These are phyloP conservation scores for Coregonus sp. DNA, from an alignment of 2,797 vertebrate genomes.

Conservation along the genomic window DNA sequence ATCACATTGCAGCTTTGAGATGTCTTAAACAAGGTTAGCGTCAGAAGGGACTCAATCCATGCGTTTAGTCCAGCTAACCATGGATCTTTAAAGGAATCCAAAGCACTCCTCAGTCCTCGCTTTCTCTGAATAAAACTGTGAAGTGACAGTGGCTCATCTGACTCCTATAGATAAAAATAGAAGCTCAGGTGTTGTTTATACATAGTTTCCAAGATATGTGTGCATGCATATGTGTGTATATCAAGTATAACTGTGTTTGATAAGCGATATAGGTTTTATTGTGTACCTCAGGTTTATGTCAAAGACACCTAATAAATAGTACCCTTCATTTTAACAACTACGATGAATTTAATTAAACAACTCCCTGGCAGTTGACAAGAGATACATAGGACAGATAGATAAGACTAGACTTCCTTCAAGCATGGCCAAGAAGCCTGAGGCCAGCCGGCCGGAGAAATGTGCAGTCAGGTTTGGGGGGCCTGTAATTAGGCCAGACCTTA, in stretches of 20 bases:
- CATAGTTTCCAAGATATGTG: not conserved
- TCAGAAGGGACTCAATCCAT: not conserved
- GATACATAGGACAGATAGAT: not conserved
- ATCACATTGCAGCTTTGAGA: conserved; percentile 1
- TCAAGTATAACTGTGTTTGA: not conserved
- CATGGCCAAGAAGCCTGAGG: conserved; percentile 13
- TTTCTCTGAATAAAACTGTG: not conserved
- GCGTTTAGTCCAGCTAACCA: not conserved
- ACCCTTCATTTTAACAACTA: not conserved
- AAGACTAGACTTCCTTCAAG: conserved; percentile 3
- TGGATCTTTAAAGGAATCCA: not conserved
- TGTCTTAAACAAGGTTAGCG: not conserved
- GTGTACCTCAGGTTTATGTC: not conserved
- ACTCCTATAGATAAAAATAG: not conserved
- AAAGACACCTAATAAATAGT: not conserved
- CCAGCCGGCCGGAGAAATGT: conserved; percentile 5
- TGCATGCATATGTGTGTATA: not conserved
- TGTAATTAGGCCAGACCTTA: conserved; percentile 28
- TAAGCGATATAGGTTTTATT: not conserved
- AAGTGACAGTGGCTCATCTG: not conserved
- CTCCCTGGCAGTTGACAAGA: not conserved
- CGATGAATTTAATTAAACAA: not conserved
- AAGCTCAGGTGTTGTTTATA: not conserved
- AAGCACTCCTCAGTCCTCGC: not conserved
- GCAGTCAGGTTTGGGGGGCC: conserved; percentile 14